Evolutionary conservation across 1,140 invertebrate species (phyloP).

Genomic region (Halyomorpha halys): DNA sequence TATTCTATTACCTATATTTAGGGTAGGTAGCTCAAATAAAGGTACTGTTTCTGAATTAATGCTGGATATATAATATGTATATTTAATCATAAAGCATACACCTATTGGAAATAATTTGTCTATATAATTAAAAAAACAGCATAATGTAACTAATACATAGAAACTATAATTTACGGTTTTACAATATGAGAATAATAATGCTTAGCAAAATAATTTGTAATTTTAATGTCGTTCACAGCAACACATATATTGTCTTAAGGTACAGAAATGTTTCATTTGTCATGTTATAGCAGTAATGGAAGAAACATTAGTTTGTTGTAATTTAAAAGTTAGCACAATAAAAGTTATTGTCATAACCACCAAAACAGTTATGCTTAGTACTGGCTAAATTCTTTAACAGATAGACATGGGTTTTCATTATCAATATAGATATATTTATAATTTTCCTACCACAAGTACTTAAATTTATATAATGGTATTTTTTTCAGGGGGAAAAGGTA

Average conservation of each 20-base stretch:
- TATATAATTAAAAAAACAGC: background rate
- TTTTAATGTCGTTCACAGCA: constrained; percentile 27
- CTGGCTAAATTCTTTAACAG: constrained; percentile 10
- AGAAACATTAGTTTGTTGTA: background rate
- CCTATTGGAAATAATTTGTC: background rate
- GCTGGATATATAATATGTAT: constrained; percentile 11
- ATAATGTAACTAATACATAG: constrained; percentile 1
- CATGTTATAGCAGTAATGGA: constrained; percentile 5
- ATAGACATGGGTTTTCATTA: constrained; percentile 4
- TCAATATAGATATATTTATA: too few relatives aligned
- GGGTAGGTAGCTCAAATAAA: constrained; percentile 9
- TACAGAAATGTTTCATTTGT: constrained; percentile 8
- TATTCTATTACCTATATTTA: constrained; percentile 5
- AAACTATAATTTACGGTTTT: constrained; percentile 1
- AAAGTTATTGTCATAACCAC: constrained; percentile 16
- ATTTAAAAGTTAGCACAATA: constrained; percentile 2
- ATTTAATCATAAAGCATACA: constrained; percentile 18
- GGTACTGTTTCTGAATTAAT: constrained; percentile 1
- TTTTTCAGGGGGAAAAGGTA: too few relatives aligned
- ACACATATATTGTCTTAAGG: constrained; percentile 24
- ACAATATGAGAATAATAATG: background rate
- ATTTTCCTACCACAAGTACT: too few relatives aligned
- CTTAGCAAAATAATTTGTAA: constrained; percentile 25
- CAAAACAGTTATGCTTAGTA: background rate
- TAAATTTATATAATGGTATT: too few relatives aligned